Conservation (phyloP, 2,797 vertebrate genomes). For the Macroramphosus scolopax region DNA sequence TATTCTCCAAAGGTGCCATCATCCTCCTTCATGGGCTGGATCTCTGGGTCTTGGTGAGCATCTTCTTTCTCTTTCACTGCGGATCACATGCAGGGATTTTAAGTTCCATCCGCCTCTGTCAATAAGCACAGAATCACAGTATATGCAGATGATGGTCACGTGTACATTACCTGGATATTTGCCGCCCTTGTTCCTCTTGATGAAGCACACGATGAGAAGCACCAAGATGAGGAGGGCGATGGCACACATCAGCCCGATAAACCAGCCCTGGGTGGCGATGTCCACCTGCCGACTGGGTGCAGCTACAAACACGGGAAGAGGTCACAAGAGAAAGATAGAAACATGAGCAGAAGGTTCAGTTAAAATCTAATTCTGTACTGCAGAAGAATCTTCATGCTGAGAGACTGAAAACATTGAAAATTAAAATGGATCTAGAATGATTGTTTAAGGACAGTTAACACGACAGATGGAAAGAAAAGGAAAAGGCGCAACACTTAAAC, state of each 20-base stretch:
- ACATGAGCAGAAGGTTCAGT: no score
- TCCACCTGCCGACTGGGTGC: slow-evolving; percentile 91
- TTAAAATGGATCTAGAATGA: no score
- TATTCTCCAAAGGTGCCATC: slow-evolving; percentile 98
- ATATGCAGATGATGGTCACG: slow-evolving; percentile 81
- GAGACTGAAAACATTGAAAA: no score
- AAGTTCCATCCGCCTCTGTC: not conserved
- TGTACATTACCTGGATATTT: slow-evolving; percentile 98
- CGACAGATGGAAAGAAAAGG: not conserved
- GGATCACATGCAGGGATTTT: slow-evolving; percentile 12
- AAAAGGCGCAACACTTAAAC: no score
- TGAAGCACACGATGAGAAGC: slow-evolving; percentile 95
- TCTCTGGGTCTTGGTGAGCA: slow-evolving; percentile 95
- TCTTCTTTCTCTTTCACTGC: slow-evolving; percentile 99
- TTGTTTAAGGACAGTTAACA: not conserved
- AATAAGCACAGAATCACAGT: not conserved
- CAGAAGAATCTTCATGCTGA: no score
- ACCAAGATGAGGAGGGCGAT: slow-evolving; percentile 95
- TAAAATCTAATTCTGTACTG: no score
- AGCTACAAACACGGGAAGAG: slow-evolving; percentile 77
- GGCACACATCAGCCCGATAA: slow-evolving; percentile 99
- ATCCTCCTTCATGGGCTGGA: slow-evolving; percentile 98
- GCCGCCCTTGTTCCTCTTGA: slow-evolving; percentile 95
- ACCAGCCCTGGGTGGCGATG: slow-evolving; percentile 97
- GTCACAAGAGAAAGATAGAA: not conserved